These are phyloP conservation scores for Xestia ashworthii DNA, from an alignment of 2,888 invertebrate genomes.

Conservation along the genomic window DNA sequence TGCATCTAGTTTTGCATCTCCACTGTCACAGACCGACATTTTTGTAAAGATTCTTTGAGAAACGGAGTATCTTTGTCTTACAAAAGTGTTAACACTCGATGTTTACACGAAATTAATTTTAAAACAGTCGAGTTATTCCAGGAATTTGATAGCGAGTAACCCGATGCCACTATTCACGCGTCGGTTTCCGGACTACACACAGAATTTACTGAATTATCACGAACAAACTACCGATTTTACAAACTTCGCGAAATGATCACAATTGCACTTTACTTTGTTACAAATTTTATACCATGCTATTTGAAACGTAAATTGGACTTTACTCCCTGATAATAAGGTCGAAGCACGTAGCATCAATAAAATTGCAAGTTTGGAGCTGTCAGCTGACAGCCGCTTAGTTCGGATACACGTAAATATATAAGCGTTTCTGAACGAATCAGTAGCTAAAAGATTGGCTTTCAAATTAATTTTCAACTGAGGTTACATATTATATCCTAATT, in stretches of 20 bases:
- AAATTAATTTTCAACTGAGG: no score
- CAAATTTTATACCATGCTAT: not conserved
- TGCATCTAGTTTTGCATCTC: slow-evolving; percentile 90
- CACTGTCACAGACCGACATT: slow-evolving; percentile 84
- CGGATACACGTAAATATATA: slow-evolving; percentile 26
- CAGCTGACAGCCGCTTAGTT: slow-evolving; percentile 36
- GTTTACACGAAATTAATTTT: not conserved
- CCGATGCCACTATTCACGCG: slow-evolving; percentile 4
- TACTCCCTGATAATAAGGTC: accelerated
- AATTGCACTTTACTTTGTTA: slow-evolving; percentile 4
- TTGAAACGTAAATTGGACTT: slow-evolving; percentile 16
- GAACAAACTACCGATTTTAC: slow-evolving; percentile 40
- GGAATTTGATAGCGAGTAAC: slow-evolving; percentile 5
- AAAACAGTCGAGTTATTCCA: slow-evolving; percentile 15
- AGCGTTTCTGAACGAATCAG: slow-evolving; percentile 8
- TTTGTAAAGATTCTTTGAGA: slow-evolving; percentile 37
- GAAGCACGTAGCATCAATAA: not conserved
- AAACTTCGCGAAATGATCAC: slow-evolving; percentile 43
- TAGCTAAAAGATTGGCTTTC: no score
- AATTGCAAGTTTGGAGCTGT: slow-evolving; percentile 17
- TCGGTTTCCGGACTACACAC: slow-evolving; percentile 30
- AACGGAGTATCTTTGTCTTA: slow-evolving; percentile 3
- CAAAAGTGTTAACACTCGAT: slow-evolving; percentile 19
- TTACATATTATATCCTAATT: not conserved
- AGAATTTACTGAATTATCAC: slow-evolving; percentile 48